phyloP scores from a whole-genome alignment of 2,888 invertebrate species.

The Pseudanteris insignis region DNA sequence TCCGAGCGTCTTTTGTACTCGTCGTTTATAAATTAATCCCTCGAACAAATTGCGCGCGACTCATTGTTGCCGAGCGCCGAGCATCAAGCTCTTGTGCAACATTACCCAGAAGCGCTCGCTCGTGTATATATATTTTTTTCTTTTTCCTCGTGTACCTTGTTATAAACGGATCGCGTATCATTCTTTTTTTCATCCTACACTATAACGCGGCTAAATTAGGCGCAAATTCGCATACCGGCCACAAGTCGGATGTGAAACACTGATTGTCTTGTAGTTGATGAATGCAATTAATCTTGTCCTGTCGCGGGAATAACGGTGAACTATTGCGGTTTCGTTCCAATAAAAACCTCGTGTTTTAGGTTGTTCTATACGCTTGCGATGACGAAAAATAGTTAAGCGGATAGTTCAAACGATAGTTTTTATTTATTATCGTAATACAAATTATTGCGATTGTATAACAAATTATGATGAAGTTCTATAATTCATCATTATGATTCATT shows the following conservation, averaged over 20 bases:
- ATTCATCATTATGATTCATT: too few species aligned
- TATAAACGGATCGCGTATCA: too few species aligned
- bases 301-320: slow-evolving; percentile 27
- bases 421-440: too few species aligned
- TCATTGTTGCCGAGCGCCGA: slow-evolving; percentile 1
- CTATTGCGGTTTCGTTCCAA: slow-evolving; percentile 19
- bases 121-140: too few species aligned
- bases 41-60: slow-evolving; percentile 1
- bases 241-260: slow-evolving; percentile 24
- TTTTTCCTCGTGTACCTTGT: slow-evolving; percentile 1
- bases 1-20: not conserved
- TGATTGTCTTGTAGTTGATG: slow-evolving; percentile 32
- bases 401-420: too few species aligned
- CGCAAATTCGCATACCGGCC: slow-evolving; percentile 13
- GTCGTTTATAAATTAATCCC: slow-evolving; percentile 1
- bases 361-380: too few species aligned
- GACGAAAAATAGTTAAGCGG: too few species aligned
- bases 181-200: slow-evolving; percentile 6
- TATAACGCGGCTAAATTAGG: slow-evolving; percentile 15
- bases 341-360: too few species aligned
- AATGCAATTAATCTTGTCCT: slow-evolving; percentile 36
- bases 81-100: slow-evolving; percentile 5
- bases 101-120: slow-evolving; percentile 5
- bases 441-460: too few species aligned
- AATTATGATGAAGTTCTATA: too few species aligned